Percentiles rank a stretch among this genome's conserved stretches.
Conservation (phyloP, 2,113 vertebrate species). For the Nyctereutes procyonoides region DNA sequence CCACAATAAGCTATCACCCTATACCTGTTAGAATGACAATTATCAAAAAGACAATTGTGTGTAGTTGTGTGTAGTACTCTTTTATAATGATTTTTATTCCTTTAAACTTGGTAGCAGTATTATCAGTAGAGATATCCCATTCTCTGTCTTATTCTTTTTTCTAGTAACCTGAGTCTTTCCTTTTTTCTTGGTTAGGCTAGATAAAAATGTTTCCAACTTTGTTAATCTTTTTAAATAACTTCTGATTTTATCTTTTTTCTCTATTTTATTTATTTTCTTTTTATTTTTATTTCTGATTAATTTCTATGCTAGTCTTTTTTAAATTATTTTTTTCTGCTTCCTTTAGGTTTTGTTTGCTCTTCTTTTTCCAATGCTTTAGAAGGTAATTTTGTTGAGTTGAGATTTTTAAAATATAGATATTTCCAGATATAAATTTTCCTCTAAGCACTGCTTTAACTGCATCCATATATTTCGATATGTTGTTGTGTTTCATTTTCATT, state of each 20-base stretch:
- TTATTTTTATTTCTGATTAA: not conserved
- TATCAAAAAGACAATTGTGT: not conserved
- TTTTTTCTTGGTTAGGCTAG: not conserved
- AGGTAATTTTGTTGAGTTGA: not conserved
- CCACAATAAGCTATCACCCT: not conserved
- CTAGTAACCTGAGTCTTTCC: not conserved
- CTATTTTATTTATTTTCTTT: not conserved
- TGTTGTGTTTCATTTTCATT: not conserved
- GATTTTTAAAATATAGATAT: not conserved
- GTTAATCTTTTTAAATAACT: not conserved
- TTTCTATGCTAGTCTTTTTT: not conserved
- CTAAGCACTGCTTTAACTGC: not conserved
- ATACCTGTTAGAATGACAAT: not conserved
- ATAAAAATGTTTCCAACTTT: not conserved
- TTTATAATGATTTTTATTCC: not conserved
- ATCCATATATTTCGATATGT: not conserved
- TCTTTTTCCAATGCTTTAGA: not conserved
- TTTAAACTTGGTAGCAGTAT: too few relatives aligned
- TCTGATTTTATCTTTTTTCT: not conserved
- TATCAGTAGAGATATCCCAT: not conserved
- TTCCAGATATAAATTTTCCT: not conserved
- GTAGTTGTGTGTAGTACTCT: not conserved
- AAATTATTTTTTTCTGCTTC: not conserved
- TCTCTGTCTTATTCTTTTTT: not conserved
- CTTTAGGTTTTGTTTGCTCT: not conserved